Evolutionary conservation across 1,140 invertebrate species (phyloP).

Genomic region (Liolophura sinensis): DNA sequence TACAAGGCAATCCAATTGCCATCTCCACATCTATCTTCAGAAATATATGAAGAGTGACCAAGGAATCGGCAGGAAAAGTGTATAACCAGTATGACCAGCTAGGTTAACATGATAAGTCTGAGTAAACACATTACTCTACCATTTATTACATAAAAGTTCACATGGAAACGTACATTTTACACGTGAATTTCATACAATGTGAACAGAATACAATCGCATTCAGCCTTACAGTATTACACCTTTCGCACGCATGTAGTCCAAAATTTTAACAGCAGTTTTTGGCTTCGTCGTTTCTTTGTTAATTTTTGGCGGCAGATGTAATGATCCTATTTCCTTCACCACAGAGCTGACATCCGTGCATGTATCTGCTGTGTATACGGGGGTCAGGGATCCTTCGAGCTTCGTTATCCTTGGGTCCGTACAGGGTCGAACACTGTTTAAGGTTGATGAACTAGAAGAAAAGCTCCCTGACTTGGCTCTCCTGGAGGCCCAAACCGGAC

Average conservation of each 20-base stretch:
- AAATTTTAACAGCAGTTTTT: slow-evolving; percentile 20
- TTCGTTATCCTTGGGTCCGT: slow-evolving; percentile 17
- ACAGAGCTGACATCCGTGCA: slow-evolving; percentile 10
- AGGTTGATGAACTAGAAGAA: neutral
- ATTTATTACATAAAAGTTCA: too few species aligned
- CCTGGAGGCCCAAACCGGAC: neutral
- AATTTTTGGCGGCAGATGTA: slow-evolving; percentile 17
- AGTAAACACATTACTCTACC: too few species aligned
- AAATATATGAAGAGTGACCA: too few species aligned
- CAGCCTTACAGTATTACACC: slow-evolving; percentile 14
- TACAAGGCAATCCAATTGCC: too few species aligned
- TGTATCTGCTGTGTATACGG: neutral
- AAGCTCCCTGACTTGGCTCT: neutral
- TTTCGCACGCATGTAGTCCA: slow-evolving; percentile 18
- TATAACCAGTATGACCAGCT: too few species aligned
- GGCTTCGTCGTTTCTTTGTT: slow-evolving; percentile 9
- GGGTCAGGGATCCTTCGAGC: slow-evolving; percentile 15
- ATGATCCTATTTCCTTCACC: slow-evolving; percentile 18
- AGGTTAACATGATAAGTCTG: too few species aligned
- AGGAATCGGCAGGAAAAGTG: too few species aligned
- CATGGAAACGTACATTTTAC: too few species aligned
- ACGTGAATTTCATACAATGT: too few species aligned
- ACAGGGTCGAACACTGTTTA: slow-evolving; percentile 9
- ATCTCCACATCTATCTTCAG: too few species aligned
- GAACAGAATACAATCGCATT: too few species aligned